Percentiles rank a stretch among this genome's conserved stretches.
Evolutionary conservation across 35 echinoderm and acorn worm species (phyloP).

Genomic region (Apostichopus californicus): DNA sequence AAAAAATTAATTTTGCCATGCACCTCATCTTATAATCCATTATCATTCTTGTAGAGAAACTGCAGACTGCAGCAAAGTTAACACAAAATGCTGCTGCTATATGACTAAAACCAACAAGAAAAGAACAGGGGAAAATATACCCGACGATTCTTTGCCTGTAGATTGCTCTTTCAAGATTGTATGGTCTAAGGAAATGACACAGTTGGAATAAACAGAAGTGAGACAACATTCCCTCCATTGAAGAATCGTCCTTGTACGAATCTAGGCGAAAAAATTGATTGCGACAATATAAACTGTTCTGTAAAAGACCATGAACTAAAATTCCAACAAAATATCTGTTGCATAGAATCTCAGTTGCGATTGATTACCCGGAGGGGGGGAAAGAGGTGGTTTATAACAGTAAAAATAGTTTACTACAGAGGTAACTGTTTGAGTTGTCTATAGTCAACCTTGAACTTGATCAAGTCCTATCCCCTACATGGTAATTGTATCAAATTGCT

Average conservation of each 20-base stretch:
- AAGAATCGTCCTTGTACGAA: neutral
- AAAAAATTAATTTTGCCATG: no score
- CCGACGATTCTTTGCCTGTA: no score
- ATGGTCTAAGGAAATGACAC: no score
- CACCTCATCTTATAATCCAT: no score
- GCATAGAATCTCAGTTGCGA: neutral
- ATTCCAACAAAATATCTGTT: neutral
- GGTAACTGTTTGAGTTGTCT: neutral
- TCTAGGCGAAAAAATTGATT: neutral
- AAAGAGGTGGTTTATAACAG: neutral
- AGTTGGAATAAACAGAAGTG: no score
- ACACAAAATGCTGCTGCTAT: no score
- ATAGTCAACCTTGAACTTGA: slow-evolving; percentile 26
- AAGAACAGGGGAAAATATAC: no score
- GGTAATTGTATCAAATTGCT: slow-evolving; percentile 44
- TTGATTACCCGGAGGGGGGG: neutral
- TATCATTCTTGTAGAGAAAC: no score
- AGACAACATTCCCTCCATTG: no score
- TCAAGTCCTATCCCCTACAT: slow-evolving; percentile 18
- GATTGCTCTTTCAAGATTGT: no score
- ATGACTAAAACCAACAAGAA: no score
- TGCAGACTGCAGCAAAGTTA: no score
- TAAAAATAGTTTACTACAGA: neutral
- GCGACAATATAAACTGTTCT: neutral
- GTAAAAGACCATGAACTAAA: neutral